phyloP scores from a whole-genome alignment of 2,113 vertebrate species.

The Pseudopodoces humilis region DNA sequence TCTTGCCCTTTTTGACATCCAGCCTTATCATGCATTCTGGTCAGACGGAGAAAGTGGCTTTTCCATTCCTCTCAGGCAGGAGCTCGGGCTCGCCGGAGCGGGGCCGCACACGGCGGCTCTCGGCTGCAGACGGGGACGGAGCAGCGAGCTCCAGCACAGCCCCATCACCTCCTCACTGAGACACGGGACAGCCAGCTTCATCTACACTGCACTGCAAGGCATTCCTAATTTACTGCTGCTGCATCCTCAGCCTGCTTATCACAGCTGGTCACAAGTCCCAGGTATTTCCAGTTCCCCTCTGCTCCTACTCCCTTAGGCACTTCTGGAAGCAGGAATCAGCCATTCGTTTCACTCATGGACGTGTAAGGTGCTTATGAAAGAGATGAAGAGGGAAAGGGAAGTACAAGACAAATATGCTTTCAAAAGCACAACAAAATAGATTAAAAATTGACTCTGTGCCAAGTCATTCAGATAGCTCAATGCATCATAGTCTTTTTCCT shows the following conservation, averaged over 20 bases:
- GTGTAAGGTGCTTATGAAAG: neutral
- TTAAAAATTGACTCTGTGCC: constrained; percentile 14
- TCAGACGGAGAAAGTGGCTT: constrained; percentile 80
- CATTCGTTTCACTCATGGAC: neutral
- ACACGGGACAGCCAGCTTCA: constrained; percentile 50
- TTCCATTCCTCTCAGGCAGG: constrained; percentile 74
- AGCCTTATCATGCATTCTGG: constrained; percentile 83
- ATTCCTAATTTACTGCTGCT: neutral
- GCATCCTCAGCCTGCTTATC: neutral
- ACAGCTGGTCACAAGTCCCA: neutral
- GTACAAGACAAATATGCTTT: neutral
- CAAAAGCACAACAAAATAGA: neutral
- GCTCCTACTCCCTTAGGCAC: neutral
- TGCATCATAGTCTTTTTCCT: constrained; percentile 31
- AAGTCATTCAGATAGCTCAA: constrained; percentile 31
- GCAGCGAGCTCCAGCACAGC: constrained; percentile 47
- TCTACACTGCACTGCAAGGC: neutral
- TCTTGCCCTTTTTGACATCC: constrained; percentile 81
- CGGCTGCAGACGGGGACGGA: constrained; percentile 58
- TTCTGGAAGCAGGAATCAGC: neutral
- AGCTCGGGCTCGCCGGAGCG: constrained; percentile 62
- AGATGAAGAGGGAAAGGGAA: neutral
- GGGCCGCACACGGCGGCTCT: constrained; percentile 55
- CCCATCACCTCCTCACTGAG: constrained; percentile 62
- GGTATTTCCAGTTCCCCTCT: neutral